Percentiles rank a stretch among this genome's conserved stretches.
These are phyloP conservation scores for Tamandua tetradactyla DNA, from an alignment of 2,797 vertebrate genomes.

Conservation along the genomic window DNA sequence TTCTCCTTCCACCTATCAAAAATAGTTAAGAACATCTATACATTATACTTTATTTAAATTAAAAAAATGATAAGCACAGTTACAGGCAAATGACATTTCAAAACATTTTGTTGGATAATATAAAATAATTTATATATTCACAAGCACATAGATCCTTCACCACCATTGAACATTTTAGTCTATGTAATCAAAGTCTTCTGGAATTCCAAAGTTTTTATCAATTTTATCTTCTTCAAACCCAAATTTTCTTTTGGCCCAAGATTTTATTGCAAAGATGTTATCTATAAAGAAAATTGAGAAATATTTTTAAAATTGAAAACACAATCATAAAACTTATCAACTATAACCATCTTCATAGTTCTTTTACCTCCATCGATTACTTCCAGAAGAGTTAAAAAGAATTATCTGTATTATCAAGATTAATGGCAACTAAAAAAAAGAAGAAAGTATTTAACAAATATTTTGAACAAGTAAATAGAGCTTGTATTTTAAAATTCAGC, in stretches of 20 bases:
- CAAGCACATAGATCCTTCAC: background rate
- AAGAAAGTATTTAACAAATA: background rate
- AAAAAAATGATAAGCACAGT: slow-evolving; percentile 26
- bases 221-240: slow-evolving; percentile 93
- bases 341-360: background rate
- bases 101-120: slow-evolving; percentile 45
- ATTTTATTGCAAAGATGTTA: slow-evolving; percentile 97
- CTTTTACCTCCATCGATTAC: background rate
- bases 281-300: slow-evolving; percentile 87
- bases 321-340: slow-evolving; percentile 53
- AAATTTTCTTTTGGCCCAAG: slow-evolving; percentile 99
- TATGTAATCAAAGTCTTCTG: slow-evolving; percentile 98
- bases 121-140: slow-evolving; percentile 69
- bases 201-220: slow-evolving; percentile 97
- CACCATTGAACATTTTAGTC: slow-evolving; percentile 85
- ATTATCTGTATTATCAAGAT: background rate
- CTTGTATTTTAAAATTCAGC: background rate
- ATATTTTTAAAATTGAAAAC: slow-evolving; percentile 58
- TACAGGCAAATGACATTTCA: background rate
- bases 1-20: background rate
- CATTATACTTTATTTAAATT: slow-evolving; percentile 82
- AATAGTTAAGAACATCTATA: background rate
- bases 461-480: slow-evolving; percentile 11
- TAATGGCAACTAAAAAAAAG: background rate
- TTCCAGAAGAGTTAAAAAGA: slow-evolving; percentile 3